Conservation (phyloP, 2,797 vertebrate genomes). For the Fistularia tabacaria region DNA sequence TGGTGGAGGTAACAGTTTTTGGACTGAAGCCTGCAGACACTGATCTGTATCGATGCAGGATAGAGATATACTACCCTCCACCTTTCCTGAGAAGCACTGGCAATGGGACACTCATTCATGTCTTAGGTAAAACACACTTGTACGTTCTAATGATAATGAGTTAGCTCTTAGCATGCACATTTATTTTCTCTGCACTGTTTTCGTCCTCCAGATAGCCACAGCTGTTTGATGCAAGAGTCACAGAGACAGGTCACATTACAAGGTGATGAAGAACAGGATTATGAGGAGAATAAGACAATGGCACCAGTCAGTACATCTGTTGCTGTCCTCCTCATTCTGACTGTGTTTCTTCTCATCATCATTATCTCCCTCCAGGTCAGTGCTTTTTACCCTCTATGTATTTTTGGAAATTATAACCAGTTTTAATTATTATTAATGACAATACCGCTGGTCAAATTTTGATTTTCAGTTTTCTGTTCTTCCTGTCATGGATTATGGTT, state of each 20-base stretch:
- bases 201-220: conserved; percentile 14
- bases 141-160: neutral
- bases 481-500: too few species aligned
- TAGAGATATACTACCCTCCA: conserved; percentile 47
- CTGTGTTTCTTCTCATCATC: conserved; percentile 33
- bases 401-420: too few species aligned
- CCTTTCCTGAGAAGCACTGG: conserved; percentile 32
- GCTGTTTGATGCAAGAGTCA: conserved; percentile 1
- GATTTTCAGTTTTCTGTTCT: too few species aligned
- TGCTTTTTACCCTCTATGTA: neutral
- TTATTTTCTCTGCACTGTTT: neutral
- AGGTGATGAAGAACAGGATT: conserved; percentile 1
- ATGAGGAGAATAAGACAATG: neutral
- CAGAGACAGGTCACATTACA: neutral
- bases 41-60: conserved; percentile 46
- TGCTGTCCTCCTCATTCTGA: conserved; percentile 27
- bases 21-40: conserved; percentile 45
- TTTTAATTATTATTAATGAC: too few species aligned
- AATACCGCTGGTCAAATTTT: too few species aligned
- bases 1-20: conserved; percentile 32
- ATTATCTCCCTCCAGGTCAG: conserved; percentile 48
- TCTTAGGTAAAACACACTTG: conserved; percentile 28
- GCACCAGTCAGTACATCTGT: too few species aligned
- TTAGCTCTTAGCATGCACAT: neutral
- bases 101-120: conserved; percentile 56